Percentiles rank a stretch among this genome's conserved stretches.
Evolutionary conservation across 2,888 invertebrate genomes (phyloP).

Genomic region (Zygogramma bicolorata): DNA sequence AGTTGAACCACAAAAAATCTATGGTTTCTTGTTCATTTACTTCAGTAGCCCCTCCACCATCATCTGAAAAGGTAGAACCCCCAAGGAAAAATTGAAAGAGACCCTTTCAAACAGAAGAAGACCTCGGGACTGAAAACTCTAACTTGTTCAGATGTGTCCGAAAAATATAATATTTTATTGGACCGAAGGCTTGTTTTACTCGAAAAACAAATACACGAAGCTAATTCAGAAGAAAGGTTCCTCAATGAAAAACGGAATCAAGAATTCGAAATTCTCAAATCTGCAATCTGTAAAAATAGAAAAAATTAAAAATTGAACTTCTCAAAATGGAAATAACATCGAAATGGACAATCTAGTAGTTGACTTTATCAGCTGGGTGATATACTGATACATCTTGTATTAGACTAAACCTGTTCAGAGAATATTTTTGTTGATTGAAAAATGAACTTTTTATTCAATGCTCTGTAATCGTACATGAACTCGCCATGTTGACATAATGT

Average conservation of each 20-base stretch:
- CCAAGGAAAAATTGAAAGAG: background rate
- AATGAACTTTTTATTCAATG: no score
- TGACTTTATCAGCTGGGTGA: background rate
- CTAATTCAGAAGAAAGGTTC: background rate
- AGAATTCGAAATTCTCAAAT: background rate
- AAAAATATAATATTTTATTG: constrained; percentile 1
- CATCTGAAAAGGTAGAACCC: background rate
- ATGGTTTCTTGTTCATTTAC: background rate
- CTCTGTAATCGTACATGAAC: no score
- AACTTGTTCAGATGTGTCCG: constrained; percentile 1
- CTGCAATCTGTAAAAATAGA: background rate
- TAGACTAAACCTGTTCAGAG: background rate
- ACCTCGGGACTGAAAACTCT: constrained; percentile 6
- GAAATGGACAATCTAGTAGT: background rate
- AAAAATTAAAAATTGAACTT: constrained; percentile 2
- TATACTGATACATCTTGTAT: background rate
- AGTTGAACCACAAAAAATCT: background rate
- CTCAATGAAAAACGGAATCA: background rate
- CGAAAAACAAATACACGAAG: background rate
- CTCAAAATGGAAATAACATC: background rate
- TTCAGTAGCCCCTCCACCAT: background rate
- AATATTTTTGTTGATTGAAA: no score
- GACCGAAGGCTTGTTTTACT: background rate
- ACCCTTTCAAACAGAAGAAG: background rate
- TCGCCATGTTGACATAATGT: no score